These are phyloP conservation scores for Dicrostonyx torquatus DNA, from an alignment of 2,797 vertebrate genomes.

Conservation along the genomic window DNA sequence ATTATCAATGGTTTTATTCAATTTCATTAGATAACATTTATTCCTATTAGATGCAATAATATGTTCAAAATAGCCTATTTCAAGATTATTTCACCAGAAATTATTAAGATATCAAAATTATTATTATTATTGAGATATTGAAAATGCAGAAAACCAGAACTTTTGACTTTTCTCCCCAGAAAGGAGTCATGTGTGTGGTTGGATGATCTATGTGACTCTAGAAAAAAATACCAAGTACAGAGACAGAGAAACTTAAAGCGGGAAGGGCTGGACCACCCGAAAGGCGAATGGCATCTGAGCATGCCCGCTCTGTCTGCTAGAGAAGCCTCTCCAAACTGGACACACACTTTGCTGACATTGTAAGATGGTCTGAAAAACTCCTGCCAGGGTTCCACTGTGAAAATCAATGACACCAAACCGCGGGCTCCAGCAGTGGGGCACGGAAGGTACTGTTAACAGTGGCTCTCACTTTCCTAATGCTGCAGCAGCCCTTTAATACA, in stretches of 20 bases:
- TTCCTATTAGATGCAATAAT: constrained; percentile 1
- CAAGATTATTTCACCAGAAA: constrained; percentile 35
- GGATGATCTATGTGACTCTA: neutral
- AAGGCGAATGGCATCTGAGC: neutral
- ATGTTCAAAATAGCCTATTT: constrained; percentile 28
- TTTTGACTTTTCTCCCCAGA: neutral
- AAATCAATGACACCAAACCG: neutral
- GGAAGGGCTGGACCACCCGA: neutral
- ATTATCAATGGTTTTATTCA: neutral
- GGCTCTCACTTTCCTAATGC: neutral
- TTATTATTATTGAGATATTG: neutral
- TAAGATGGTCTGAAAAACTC: neutral
- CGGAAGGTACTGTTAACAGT: neutral
- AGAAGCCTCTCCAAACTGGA: neutral
- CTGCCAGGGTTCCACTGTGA: neutral
- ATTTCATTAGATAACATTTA: neutral
- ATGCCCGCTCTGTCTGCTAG: neutral
- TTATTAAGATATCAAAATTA: neutral
- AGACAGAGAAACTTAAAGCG: neutral
- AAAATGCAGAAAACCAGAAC: neutral
- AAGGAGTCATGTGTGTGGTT: neutral
- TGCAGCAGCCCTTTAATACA: neutral
- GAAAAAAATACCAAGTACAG: neutral
- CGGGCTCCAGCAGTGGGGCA: accelerated
- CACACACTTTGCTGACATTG: neutral